phyloP scores from a whole-genome alignment of 2,888 invertebrate genomes.

The Blastobasis lacticolella region DNA sequence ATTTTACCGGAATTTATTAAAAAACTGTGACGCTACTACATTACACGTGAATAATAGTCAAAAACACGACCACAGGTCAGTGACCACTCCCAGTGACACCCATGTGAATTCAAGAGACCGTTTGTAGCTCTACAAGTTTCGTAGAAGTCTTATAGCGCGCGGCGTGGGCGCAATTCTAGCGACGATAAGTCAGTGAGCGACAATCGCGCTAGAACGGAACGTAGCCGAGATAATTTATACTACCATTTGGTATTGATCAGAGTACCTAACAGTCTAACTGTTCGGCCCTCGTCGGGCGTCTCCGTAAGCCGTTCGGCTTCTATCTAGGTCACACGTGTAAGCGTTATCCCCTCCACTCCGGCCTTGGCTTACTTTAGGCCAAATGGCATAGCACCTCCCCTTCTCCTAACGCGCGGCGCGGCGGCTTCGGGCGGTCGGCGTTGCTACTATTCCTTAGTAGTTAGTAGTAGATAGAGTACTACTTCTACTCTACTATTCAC shows the following conservation, averaged over 20 bases:
- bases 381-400: conserved; percentile 59
- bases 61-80: conserved; percentile 30
- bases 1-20: background rate
- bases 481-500: conserved; percentile 9
- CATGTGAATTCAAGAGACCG: conserved; percentile 20
- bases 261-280: conserved; percentile 28
- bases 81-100: conserved; percentile 42
- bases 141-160: no score
- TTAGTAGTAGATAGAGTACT: background rate
- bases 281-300: conserved; percentile 44
- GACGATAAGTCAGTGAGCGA: conserved; percentile 7
- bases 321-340: conserved; percentile 75
- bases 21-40: background rate
- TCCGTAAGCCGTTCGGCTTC: conserved; percentile 48
- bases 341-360: conserved; percentile 66
- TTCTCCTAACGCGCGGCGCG: conserved; percentile 28
- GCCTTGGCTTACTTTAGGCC: conserved; percentile 70
- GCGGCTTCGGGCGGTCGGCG: background rate
- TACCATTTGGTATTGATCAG: conserved; percentile 47
- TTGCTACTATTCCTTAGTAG: no score
- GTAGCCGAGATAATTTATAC: conserved; percentile 22
- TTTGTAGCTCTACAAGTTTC: background rate
- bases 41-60: background rate
- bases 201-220: conserved; percentile 23
- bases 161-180: background rate